Evolutionary conservation across 2,888 invertebrate species (phyloP), one percentile per base, ranked within the genome.

Genomic region (Daptonema setosum): DNA sequence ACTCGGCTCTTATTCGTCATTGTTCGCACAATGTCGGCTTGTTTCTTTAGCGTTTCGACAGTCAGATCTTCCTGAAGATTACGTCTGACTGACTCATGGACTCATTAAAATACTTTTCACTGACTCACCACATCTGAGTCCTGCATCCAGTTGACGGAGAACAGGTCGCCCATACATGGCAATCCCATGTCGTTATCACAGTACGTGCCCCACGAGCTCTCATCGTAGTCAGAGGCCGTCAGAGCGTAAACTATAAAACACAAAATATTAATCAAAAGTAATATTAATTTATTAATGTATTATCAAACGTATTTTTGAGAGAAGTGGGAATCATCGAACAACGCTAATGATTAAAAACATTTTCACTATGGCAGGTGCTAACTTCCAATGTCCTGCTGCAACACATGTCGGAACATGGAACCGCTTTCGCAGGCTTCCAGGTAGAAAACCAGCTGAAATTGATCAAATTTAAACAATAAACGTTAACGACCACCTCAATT

Each of bases 341-440:
- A n/a, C n/a, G n/a, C n/a, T n/a, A n/a, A n/a, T n/a, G n/a, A n/a
- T n/a, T n/a, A n/a, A n/a, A n/a, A n/a, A n/a, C n/a, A n/a, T n/a
- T 35, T 35, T 35, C 35, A 35, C 8, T 35, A 35, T 11, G 17
- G 17, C 35, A 47, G 17, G 20, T 2, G 69, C 67, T 67, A 67
- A 78, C 78, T 73, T 63, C 76, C 74, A 59, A 75, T 71, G 63
- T 77, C 68, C 24, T 71, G 67, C 0, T 76, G 72, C 29, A 79
- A 68, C 17, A 78, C 64, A 29, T 72, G 67, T 45, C 75, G 70
- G 68, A 80, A 79, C 77, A 80, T 79, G 5, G 79, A 79, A 24
- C 79, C 80, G 41, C 78, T 76, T 62, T 79, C 77, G 68, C 79
- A 79, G 1, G 80, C 78, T 67, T 80, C 80, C 56, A 80, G 66